Base-by-base conservation (phyloP, 2,888 invertebrate genomes). In the Pollenia angustigena region DNA sequence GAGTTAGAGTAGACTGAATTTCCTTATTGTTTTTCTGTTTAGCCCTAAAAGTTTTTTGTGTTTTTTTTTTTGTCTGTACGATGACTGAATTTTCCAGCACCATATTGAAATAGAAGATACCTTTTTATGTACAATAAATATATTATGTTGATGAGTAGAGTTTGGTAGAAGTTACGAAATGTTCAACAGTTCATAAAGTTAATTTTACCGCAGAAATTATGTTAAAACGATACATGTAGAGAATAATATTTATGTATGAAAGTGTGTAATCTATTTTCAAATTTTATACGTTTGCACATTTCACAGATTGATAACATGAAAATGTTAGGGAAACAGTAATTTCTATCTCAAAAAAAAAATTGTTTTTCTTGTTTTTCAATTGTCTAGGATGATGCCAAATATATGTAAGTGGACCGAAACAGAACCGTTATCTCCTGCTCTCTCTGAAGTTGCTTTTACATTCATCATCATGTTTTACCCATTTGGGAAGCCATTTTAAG, bases 141-240 rank as follows among this genome's bases (percentile, higher is more conserved):
- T 50, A 23, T 32, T 11, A 32, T 23, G 44, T 44, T 23, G 6
- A 10, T 14, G 10, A 68, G 56, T 8, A 18, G 46, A 62, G 6
- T 72, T 40, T 52, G 32, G 48, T 50, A 11, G 40, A 64, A 48
- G 60, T 81, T 52, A 46, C 54, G 32, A 64, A 72, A 74, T 87
- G 89, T 90, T 90, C 89, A 90, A 91, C 91, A 91, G 91, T 91
- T 91, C 91, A 91, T 91, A 91, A 91, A 91, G 90, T 91, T 91
- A 92, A 91, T 91, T 91, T 91, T 89, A 90, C 90, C 89, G 89
- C 89, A 91, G 88, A 90, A 91, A 91, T 92, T 91, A 90, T 91
- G 89, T 92, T 91, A 90, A 92, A 91, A 90, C 90, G 90, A 90
- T 91, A 91, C 32, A 40, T 66, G 14, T 10, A 18, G 12, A 10